Evolutionary conservation across 2,888 invertebrate species (phyloP), one percentile per base, ranked within the genome.

Genomic region (Pyrochroa serraticornis): DNA sequence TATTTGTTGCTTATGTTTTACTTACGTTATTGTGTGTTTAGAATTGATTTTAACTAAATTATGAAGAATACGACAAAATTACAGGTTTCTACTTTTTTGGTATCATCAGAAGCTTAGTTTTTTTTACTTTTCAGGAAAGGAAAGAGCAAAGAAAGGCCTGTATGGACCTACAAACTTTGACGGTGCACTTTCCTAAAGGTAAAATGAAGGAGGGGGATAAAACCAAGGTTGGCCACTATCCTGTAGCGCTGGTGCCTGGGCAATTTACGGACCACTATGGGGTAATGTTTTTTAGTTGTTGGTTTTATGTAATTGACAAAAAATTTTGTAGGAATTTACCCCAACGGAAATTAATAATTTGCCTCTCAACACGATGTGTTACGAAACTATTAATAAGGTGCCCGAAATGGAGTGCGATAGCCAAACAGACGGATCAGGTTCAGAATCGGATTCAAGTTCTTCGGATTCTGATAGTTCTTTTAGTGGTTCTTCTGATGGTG

Each of bases 191-290:
- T 75, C 93, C 92, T 3, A 84, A 82, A 66, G 83, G 83, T 46
- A 77, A 71, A 62, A 70, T 75, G 59, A 75, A 75, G 53, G 70
- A 72, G 36, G 77, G 82, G 10, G 78, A 79, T 22, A 81, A 81
- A 62, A 81, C 81, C 45, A 84, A 84, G 66, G 79, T 86, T 36
- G 87, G 87, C 37, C 78, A 85, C 78, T 99, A 97, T 83, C 98
- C 98, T 12, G 88, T 97, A 60, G 89, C 97, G 39, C 82, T 99
- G 63, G 89, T 99, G 69, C 95, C 97, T 34, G 97, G 97, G n/a
- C 99, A 99, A 82, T 98, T 88, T 81, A 91, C 92, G 67, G 93
- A 96, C 78, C 85, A 86, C 75, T 97, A 91, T 80, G 87, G 89
- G 72, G 78, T 78, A 72, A 62, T 39, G 8, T 39, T 43, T 2